Evolutionary conservation across 2,113 vertebrate species (phyloP), one percentile per base, ranked within the genome.

Genomic region (Poeciliopsis retropinna): DNA sequence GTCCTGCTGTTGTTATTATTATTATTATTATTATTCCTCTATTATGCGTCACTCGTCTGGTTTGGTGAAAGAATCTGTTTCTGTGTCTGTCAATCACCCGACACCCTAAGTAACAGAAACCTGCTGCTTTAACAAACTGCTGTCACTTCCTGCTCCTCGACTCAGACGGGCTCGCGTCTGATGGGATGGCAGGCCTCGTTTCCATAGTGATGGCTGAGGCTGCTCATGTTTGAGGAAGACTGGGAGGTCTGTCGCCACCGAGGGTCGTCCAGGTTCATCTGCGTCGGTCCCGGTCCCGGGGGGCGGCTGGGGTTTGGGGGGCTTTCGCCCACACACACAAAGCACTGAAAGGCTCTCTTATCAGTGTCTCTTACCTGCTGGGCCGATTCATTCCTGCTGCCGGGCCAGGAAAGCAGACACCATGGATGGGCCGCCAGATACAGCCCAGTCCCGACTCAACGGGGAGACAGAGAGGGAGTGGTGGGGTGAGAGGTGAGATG

Each of bases 351-450:
- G 87, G 87, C 85, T 88, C 93, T 93, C 92, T 93, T 90, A 90
- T 92, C 90, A 90, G 88, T 93, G 94, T 95, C 93, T 88, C 92
- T 94, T 95, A 93, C 93, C 94, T 93, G 90, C 92, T 93, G 88
- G 88, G 88, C 88, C 88, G 87, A 91, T 94, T 89, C 92, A 92
- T 93, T 90, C 93, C 92, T 92, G 87, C 90, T 31, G 85, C 85
- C 84, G 86, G 89, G 89, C 89, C 89, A 66, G 80, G 91, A 88
- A 92, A 92, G 86, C 77, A 79, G 88, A 92, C 88, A 92, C 91
- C 90, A 12, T 15, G 91, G 89, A 91, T 90, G 88, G 88, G 87
- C 86, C 76, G 3, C 79, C 0, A 91, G 91, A 93, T 91, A 92
- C 86, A 81, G 73, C 83, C 72, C 75, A 76, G 87, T 87, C 87